Evolutionary conservation across 2,797 vertebrate species (phyloP).

Genomic region (Hybognathus amarus): DNA sequence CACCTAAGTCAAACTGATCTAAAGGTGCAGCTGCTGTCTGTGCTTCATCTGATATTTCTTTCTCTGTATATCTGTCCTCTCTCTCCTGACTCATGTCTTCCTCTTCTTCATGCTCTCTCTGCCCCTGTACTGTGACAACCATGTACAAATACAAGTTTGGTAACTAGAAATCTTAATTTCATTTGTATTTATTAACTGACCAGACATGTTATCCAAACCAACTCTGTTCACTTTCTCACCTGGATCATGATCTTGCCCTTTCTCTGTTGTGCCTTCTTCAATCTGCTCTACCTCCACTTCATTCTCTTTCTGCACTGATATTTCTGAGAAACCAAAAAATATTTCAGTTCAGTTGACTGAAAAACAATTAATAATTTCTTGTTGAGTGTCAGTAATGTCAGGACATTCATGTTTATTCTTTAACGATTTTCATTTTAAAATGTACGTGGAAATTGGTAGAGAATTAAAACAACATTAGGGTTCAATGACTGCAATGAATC

Average conservation of each 20-base stretch:
- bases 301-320: background rate
- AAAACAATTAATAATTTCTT: background rate
- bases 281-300: background rate
- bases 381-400: background rate
- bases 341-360: background rate
- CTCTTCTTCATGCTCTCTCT: background rate
- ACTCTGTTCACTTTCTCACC: background rate
- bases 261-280: background rate
- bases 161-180: background rate
- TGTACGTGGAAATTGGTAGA: too few species aligned
- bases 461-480: too few species aligned
- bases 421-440: too few species aligned
- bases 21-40: background rate
- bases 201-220: background rate
- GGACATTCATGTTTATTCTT: too few species aligned
- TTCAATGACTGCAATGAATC: too few species aligned
- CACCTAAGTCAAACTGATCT: background rate
- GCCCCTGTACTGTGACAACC: slow-evolving; percentile 6
- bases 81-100: background rate
- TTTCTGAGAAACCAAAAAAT: background rate
- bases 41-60: slow-evolving; percentile 1
- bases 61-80: background rate
- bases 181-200: background rate
- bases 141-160: background rate
- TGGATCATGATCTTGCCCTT: background rate